Base-by-base conservation (phyloP, 2,113 vertebrate genomes). In the Gobio gobio region DNA sequence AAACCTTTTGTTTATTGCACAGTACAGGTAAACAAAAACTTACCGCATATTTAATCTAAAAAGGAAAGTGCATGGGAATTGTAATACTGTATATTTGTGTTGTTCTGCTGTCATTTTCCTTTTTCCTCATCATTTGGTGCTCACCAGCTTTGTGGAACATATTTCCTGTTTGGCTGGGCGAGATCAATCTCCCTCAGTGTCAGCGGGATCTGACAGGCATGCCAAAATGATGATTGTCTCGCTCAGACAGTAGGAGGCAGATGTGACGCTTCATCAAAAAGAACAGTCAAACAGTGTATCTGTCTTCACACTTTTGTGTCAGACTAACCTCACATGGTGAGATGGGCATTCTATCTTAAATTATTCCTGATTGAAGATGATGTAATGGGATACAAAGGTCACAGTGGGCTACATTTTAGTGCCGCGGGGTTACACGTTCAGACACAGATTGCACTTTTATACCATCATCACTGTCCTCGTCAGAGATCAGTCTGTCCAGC, bases 71-170 rank as follows among this genome's bases (percentile, higher is more conserved):
- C 29, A 43, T 70, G 4, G 36, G 0, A 22, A 12, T 10, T 12
- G 22, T 22, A 72, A 72, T 5, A 45, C 20, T n/a, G 87, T 85
- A 83, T 88, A 89, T 91, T 93, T 87, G 74, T 88, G 85, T 88
- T 94, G 93, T 90, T 89, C 89, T 90, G 89, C 91, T 89, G 92
- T 93, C 88, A 91, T 86, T 89, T 82, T 68, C 80, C 72, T 91
- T 83, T 85, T 95, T 94, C 90, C 90, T 93, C 94, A 94, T 95
- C 94, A 94, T 94, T 95, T 94, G 93, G 89, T 94, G 93, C 92
- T 92, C 94, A 96, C 94, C 94, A 96, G 95, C 95, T 96, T 93
- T 96, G 94, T 95, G 95, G 94, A 97, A 96, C 97, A 98, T 97
- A 97, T 96, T 98, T 96, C 91, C 93, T 94, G 95, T 95, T 94